Base-by-base conservation (phyloP, 2,113 vertebrate genomes). In the Pithys albifrons region DNA sequence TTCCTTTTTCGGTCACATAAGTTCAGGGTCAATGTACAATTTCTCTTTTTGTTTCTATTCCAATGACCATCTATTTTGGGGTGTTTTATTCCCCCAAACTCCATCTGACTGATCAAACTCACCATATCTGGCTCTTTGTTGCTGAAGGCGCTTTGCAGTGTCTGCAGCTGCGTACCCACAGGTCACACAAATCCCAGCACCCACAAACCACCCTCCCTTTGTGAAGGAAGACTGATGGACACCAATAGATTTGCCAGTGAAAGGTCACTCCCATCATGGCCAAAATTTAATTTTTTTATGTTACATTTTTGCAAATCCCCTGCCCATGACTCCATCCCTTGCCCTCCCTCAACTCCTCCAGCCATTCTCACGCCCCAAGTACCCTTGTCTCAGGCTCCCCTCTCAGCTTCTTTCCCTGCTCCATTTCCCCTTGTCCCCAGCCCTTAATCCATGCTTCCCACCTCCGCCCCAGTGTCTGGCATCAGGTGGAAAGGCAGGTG, bases 21-120 rank as follows among this genome's bases (percentile, higher is more conserved):
- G 67, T 94, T 93, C 93, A 75, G 93, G 95, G 95, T 97, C 93
- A 97, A 88, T 95, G 95, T 97, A 95, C 91, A 95, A 93, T 86
- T 96, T 94, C 88, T 96, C 91, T 89, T 95, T 97, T 92, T 97
- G 82, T 96, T 96, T 97, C 96, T 97, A 95, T 90, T 96, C 93
- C 90, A 97, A 57, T 95, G 91, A 49, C 72, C 89, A 83, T 41
- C 75, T 86, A 39, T 95, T 95, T 96, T 81, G 82, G 93, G 93
- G 89, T 88, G 72, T 2, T 94, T 96, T 86, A 80, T 96, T 95
- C n/a, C 89, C 88, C 89, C 78, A 82, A 89, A 92, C 76, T 82
- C 69, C 22, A 52, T 91, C 90, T 81, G 76, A 96, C 86, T 55
- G 80, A 67, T 89, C 74, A 84, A 64, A 33, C 41, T 89, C 25